Evolutionary conservation across 1,140 invertebrate species (phyloP), one percentile per base, ranked within the genome.

Genomic region (Lithobius niger): DNA sequence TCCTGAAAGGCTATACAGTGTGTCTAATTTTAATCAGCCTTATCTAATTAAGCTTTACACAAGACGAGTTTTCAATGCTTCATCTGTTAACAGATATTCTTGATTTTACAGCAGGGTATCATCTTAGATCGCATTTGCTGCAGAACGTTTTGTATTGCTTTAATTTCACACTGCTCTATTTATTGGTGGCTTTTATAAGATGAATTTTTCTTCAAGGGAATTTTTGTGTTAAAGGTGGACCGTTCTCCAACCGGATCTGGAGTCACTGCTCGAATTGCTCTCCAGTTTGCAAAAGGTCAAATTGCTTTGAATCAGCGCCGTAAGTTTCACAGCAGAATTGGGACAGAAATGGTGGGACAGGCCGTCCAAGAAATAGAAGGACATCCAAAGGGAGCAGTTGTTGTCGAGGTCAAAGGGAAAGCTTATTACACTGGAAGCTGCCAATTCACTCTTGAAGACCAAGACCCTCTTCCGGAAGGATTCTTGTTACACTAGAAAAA

Each of bases 161-260:
- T n/a, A n/a, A n/a, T n/a, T n/a, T n/a, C n/a, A n/a, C n/a, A n/a
- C n/a, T n/a, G n/a, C n/a, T n/a, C n/a, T n/a, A n/a, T n/a, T n/a
- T n/a, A n/a, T n/a, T n/a, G n/a, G n/a, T 10, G 43, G 31, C 31
- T n/a, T 36, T 36, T 10, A 10, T 36, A n/a, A 36, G n/a, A 36
- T 36, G 31, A 36, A 36, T 36, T 36, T 36, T 36, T 36, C 10
- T 36, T 36, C 6, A 36, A 36, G 6, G n/a, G 31, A n/a, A n/a
- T n/a, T n/a, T n/a, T 50, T 50, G 25, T 6, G 25, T 19, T 19
- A 21, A 26, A 50, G 48, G 48, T 70, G 3, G 69, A 69, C 50
- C 59, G 69, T 36, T 63, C 65, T 22, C 69, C 69, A 1, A 65
- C 62, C 50, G 69, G 69, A 1, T 71, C 69, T 0, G 69, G 69